Percentiles rank a stretch among this genome's conserved stretches.
phyloP scores from a whole-genome alignment of 2,888 invertebrate genomes.

The Psococerastis gibbosa region DNA sequence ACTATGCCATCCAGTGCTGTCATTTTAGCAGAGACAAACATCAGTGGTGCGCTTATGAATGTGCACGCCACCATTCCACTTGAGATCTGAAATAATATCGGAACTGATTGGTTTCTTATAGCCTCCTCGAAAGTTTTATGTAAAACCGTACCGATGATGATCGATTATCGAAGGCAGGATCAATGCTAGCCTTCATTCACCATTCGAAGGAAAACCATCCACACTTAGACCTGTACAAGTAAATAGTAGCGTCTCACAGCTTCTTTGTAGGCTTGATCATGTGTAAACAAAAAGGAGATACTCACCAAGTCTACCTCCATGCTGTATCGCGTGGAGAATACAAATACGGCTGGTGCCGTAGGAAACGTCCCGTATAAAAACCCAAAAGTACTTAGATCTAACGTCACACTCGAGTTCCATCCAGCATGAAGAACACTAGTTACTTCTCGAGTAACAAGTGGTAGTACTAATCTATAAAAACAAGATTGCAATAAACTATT shows the following conservation, averaged over 20 bases:
- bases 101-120: too few species aligned
- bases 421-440: constrained; percentile 52
- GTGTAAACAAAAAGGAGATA: too few species aligned
- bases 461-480: constrained; percentile 46
- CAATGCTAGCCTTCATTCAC: too few species aligned
- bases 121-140: too few species aligned
- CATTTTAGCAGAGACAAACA: constrained; percentile 90
- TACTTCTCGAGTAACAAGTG: constrained; percentile 70
- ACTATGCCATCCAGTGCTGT: constrained; percentile 54
- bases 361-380: constrained; percentile 94
- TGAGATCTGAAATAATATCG: constrained; percentile 53
- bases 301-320: constrained; percentile 70
- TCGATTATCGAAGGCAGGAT: too few species aligned
- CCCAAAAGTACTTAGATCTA: constrained; percentile 74
- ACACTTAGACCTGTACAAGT: too few species aligned
- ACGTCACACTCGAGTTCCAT: constrained; percentile 47
- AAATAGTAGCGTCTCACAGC: too few species aligned
- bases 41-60: constrained; percentile 81
- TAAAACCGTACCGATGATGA: too few species aligned
- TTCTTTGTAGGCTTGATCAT: too few species aligned
- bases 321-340: constrained; percentile 75
- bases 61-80: constrained; percentile 90
- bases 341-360: constrained; percentile 88
- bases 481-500: background rate
- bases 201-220: too few species aligned